A percentile compares a stretch with the other conserved stretches of the same genome.
Evolutionary conservation across 2,113 vertebrate genomes (phyloP).

Genomic region (Numida meleagris): DNA sequence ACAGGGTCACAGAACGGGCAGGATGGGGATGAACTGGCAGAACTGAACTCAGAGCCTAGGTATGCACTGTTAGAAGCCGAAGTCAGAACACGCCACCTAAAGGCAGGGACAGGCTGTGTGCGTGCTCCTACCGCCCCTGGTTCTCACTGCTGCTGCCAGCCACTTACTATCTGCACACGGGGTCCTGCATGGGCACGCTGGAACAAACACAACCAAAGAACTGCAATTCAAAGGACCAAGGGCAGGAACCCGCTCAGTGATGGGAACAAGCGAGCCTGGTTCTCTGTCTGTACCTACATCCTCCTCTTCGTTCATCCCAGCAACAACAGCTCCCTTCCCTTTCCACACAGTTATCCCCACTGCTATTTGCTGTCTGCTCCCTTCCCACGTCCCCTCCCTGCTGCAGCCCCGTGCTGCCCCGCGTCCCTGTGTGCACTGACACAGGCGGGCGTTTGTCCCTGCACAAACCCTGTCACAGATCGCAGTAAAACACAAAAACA

Average conservation of each 20-base stretch:
- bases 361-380: neutral
- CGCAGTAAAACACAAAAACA: neutral
- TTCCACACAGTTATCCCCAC: neutral
- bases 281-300: neutral
- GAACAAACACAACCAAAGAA: neutral
- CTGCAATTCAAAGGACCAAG: no score
- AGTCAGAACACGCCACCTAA: neutral
- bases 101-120: neutral
- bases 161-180: neutral
- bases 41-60: neutral
- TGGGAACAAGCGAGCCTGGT: neutral
- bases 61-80: neutral
- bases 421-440: no score
- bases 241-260: neutral
- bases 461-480: neutral
- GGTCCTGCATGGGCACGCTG: rapidly evolving
- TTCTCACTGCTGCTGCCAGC: neutral
- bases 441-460: neutral
- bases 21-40: neutral
- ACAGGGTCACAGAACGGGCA: neutral
- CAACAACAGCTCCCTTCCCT: neutral
- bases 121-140: rapidly evolving
- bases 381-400: neutral
- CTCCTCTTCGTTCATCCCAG: neutral
- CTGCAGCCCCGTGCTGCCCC: neutral